Conservation (phyloP, 2,797 vertebrate species). For the Gallinago nigripennis region DNA sequence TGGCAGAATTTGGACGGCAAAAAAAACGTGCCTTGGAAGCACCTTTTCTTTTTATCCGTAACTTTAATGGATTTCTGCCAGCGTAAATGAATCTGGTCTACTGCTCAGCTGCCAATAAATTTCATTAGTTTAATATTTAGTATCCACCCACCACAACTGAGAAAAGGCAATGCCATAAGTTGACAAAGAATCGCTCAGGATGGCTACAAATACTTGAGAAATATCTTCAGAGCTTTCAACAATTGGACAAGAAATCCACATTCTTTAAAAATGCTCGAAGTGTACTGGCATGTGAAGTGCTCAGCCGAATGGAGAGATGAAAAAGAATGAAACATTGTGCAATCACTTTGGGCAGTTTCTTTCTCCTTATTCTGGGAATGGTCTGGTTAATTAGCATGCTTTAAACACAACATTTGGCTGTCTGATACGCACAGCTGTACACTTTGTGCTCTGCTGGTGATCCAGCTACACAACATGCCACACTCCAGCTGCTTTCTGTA, state of each 20-base stretch:
- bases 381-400: conserved; percentile 37
- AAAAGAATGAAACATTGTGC: conserved; percentile 29
- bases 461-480: neutral
- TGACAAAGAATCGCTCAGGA: neutral
- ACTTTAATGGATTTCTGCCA: neutral
- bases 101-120: neutral
- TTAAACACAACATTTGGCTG: conserved; percentile 42
- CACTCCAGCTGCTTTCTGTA: conserved; percentile 21
- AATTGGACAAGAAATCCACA: neutral
- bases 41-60: neutral
- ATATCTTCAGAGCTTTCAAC: conserved; percentile 31
- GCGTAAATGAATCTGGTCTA: neutral
- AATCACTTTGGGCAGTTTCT: conserved; percentile 19
- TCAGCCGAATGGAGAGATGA: neutral
- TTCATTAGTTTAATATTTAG: neutral
- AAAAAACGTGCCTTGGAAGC: neutral
- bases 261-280: conserved; percentile 30
- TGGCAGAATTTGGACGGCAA: neutral
- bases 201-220: neutral
- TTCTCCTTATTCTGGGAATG: conserved; percentile 36
- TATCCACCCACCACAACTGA: neutral
- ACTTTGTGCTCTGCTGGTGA: conserved; percentile 36
- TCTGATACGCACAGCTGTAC: conserved; percentile 44
- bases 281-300: conserved; percentile 25
- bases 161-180: neutral